These are phyloP conservation scores for Ailurus styani DNA, from an alignment of 2,113 vertebrate species.

Conservation along the genomic window DNA sequence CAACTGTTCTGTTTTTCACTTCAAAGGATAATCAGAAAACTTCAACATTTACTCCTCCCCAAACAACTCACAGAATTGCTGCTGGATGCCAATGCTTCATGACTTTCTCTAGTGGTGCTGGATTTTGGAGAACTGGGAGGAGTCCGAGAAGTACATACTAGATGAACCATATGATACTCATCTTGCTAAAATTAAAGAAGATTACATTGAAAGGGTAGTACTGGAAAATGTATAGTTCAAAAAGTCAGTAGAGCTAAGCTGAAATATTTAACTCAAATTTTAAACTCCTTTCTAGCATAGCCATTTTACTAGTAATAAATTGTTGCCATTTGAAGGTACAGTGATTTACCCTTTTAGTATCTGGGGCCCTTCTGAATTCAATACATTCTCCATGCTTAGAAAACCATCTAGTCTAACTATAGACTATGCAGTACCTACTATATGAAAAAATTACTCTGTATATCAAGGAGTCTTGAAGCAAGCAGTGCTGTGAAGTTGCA, in stretches of 20 bases:
- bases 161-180: conserved; percentile 89
- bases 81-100: conserved; percentile 71
- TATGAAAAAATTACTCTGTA: not conserved
- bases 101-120: conserved; percentile 75
- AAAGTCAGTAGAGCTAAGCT: not conserved
- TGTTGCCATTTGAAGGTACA: not conserved
- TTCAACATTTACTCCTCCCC: conserved; percentile 7
- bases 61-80: conserved; percentile 82
- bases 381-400: not conserved
- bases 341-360: not conserved
- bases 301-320: not conserved
- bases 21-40: not conserved
- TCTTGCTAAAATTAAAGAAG: conserved; percentile 85
- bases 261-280: conserved; percentile 11
- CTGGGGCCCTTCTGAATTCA: not conserved
- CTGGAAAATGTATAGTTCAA: not conserved
- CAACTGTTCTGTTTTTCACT: not conserved
- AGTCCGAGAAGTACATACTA: conserved; percentile 86
- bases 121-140: conserved; percentile 85
- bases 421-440: not conserved
- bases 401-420: not conserved
- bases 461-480: not conserved
- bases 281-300: not conserved
- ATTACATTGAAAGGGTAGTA: conserved; percentile 64
- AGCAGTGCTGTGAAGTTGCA: not conserved